Evolutionary conservation across 2,888 invertebrate genomes (phyloP).

Genomic region (Chironomus riparius): DNA sequence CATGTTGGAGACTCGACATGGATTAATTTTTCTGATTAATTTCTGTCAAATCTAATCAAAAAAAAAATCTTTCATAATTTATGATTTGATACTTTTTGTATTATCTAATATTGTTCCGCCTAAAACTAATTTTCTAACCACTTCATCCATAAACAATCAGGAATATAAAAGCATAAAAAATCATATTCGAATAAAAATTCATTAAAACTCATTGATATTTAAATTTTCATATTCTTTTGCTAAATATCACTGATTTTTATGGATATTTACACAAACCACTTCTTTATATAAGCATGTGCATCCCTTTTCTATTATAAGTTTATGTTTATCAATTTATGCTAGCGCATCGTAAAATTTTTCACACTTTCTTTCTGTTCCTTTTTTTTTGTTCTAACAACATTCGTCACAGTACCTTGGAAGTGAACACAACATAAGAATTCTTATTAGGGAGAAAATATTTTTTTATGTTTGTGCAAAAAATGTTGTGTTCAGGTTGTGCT

Average conservation of each 20-base stretch:
- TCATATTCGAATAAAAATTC: constrained; percentile 1
- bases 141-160: neutral
- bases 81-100: no score
- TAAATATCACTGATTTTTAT: constrained; percentile 30
- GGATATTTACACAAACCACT: neutral
- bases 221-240: neutral
- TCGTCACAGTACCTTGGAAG: constrained; percentile 12
- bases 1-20: no score
- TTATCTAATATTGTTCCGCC: no score
- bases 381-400: neutral
- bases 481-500: constrained; percentile 21
- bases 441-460: neutral
- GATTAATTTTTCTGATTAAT: no score
- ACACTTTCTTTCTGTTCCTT: neutral
- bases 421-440: neutral
- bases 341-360: neutral
- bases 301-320: constrained; percentile 7
- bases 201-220: constrained; percentile 22
- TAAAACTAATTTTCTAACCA: no score
- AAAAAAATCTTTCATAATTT: no score
- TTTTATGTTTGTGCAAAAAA: neutral
- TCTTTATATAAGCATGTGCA: constrained; percentile 15
- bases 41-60: no score
- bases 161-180: neutral
- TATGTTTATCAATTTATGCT: neutral